These are phyloP conservation scores for Epiblema foenella DNA, from an alignment of 2,888 invertebrate genomes.

Conservation along the genomic window DNA sequence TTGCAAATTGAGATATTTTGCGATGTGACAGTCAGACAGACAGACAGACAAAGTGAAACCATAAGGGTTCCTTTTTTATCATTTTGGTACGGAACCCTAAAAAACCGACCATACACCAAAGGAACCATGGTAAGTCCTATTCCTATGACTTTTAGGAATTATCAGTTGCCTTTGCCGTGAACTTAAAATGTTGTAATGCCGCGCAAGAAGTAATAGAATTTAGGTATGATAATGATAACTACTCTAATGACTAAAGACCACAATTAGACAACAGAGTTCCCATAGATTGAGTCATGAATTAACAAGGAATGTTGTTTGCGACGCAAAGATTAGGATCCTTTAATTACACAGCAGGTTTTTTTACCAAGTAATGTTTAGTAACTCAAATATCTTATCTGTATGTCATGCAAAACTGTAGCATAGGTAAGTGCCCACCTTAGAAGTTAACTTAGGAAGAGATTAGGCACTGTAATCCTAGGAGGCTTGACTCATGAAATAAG, in stretches of 20 bases:
- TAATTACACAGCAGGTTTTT: neutral
- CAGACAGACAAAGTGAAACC: too few species aligned
- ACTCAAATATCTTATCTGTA: neutral
- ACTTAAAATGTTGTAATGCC: neutral
- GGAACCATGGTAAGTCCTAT: too few species aligned
- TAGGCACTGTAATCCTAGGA: slow-evolving; percentile 34
- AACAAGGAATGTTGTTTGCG: neutral
- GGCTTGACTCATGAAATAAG: slow-evolving; percentile 40
- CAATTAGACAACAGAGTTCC: neutral
- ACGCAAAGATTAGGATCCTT: slow-evolving; percentile 11
- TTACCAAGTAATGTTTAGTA: neutral
- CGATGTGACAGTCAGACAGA: too few species aligned
- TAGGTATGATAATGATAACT: too few species aligned
- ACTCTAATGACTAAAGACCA: neutral
- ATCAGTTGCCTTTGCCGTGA: too few species aligned
- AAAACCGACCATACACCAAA: too few species aligned
- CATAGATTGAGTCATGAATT: neutral
- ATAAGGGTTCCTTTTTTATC: too few species aligned
- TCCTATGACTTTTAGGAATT: too few species aligned
- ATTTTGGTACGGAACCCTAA: too few species aligned
- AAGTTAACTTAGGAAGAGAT: slow-evolving; percentile 27
- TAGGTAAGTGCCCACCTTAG: slow-evolving; percentile 5
- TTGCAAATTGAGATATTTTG: too few species aligned
- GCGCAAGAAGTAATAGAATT: neutral
- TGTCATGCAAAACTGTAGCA: slow-evolving; percentile 13